A percentile compares a stretch with the other conserved stretches of the same genome.
These are phyloP conservation scores for Microtus richardsoni DNA, from an alignment of 2,113 vertebrate species.

Conservation along the genomic window DNA sequence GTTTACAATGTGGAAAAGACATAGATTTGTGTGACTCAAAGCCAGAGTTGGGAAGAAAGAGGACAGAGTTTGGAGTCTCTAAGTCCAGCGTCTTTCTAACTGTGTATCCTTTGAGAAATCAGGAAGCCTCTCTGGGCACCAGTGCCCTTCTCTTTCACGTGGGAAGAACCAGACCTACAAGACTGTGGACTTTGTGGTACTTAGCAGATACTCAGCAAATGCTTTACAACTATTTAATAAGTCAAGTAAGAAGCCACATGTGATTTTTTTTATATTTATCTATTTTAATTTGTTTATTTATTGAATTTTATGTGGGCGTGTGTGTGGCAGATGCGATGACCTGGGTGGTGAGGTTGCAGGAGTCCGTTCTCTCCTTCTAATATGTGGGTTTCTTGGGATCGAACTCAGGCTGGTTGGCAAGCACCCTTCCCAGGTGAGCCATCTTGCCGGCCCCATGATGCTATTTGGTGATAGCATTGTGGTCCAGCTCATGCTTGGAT, in stretches of 20 bases:
- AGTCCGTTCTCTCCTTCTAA: background rate
- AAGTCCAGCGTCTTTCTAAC: background rate
- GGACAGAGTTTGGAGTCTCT: background rate
- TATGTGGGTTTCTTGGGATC: background rate
- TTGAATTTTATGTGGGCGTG: too few species aligned
- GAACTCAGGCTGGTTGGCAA: background rate
- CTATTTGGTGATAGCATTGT: background rate
- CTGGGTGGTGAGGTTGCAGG: too few species aligned
- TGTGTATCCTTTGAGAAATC: background rate
- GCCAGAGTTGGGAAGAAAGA: background rate
- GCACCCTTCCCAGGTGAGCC: background rate
- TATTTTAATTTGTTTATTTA: background rate
- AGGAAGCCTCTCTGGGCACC: background rate
- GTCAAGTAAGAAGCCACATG: background rate
- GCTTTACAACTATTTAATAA: background rate
- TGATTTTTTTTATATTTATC: background rate
- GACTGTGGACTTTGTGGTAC: background rate
- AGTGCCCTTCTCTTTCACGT: background rate
- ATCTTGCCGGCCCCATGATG: too few species aligned
- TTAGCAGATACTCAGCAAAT: background rate
- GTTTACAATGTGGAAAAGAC: background rate
- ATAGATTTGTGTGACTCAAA: background rate
- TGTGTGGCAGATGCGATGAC: background rate
- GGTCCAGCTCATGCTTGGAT: too few species aligned
- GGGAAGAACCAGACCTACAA: background rate